phyloP scores from a whole-genome alignment of 2,797 vertebrate genomes.

The Acanthurus tractus region DNA sequence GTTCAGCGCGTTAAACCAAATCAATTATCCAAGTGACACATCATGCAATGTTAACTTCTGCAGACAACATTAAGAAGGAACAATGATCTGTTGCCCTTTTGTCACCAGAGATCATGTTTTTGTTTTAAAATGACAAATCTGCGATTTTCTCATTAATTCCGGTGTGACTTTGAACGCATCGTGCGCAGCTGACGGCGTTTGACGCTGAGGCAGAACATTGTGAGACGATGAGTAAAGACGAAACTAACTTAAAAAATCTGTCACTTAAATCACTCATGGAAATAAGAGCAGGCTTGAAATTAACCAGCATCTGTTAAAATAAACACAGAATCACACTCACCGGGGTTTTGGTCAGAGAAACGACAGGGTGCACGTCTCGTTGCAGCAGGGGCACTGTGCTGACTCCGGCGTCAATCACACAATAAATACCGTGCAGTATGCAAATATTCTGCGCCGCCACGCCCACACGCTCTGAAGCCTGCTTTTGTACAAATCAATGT shows the following conservation, averaged over 20 bases:
- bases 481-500: neutral
- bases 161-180: neutral
- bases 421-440: constrained; percentile 78
- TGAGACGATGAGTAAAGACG: neutral
- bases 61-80: neutral
- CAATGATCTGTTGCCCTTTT: too few relatives aligned
- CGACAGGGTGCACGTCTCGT: fast-evolving
- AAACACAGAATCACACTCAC: constrained; percentile 47
- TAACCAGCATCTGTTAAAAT: fast-evolving
- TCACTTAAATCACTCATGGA: neutral
- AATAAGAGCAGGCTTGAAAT: too few relatives aligned
- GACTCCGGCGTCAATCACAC: fast-evolving
- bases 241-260: fast-evolving
- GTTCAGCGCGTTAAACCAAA: neutral
- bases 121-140: neutral
- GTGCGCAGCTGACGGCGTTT: neutral
- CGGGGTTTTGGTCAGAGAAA: neutral
- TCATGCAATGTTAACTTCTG: neutral
- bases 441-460: constrained; percentile 67
- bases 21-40: neutral
- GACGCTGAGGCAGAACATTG: neutral
- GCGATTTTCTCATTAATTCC: neutral
- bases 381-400: constrained; percentile 44
- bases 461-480: neutral
- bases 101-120: neutral